Base-by-base conservation (phyloP, 2,888 invertebrate species). In the Protophormia terraenovae region DNA sequence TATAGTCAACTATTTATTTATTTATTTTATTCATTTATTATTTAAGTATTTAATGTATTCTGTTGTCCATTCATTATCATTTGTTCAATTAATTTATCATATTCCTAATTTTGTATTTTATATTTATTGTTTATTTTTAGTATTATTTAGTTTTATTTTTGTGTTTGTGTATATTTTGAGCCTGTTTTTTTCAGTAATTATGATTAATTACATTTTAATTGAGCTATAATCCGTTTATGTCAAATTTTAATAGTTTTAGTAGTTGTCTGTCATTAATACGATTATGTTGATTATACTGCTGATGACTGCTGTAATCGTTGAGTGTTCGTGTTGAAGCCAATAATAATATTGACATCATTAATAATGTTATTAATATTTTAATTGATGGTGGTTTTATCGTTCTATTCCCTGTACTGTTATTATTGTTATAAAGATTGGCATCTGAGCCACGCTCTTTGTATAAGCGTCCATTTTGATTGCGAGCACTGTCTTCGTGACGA, bases 381-480 rank as follows among this genome's bases (percentile, higher is more conserved):
- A 88, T 89, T 73, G 79, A 77, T 66, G 82, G 75, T 77, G 62
- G 83, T 73, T 81, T 35, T 60, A 81, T 75, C 24, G 32, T 83
- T 64, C 38, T 60, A 50, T 64, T 71, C 41, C 71, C 86, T 71
- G 71, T 72, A 45, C 78, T 83, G 72, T 87, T 79, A 27, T 87
- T 79, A 27, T 89, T 88, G 64, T 88, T 91, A 64, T 87, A 89
- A 22, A 88, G 79, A 45, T 88, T 89, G 41, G 89, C 76, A 60
- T 91, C 91, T 71, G 88, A 88, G 83, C 87, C 88, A 24, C 91
- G 90, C 55, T 92, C 91, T 83, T 92, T 92, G 84, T 92, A 92
- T 4, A 92, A 89, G 27, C 92, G 90, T 0, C 92, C 92, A 86
- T 92, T 92, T 88, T 91, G 92, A 89, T 92, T 92, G 81, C 92